Base-by-base conservation (phyloP, 2,888 invertebrate genomes). In the Plebejus argus region DNA sequence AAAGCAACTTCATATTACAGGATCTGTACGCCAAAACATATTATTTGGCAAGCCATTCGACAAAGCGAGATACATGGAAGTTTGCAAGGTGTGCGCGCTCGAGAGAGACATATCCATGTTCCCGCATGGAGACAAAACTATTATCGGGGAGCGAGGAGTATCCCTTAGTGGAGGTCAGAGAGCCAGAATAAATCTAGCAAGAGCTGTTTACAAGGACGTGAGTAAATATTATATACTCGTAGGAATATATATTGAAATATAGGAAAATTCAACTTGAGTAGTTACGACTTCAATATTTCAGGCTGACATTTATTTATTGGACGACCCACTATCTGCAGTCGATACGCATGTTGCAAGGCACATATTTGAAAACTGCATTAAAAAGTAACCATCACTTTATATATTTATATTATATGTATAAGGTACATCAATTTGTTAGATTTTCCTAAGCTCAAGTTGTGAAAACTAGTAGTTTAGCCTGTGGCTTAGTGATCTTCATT, bases 21-120 rank as follows among this genome's bases (percentile, higher is more conserved):
- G 96, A 7, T 97, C 97, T 33, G 96, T 99, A 0, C 95, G 97
- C 15, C 98, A 99, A 87, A 99, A 99, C 87, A 98, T 99, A 82
- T 89, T 98, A 0, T 99, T 99, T 87, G 99, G 99, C 0, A 95
- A 95, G 85, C 94, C 95, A 81, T 96, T 95, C 93, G 95, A 87
- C 76, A 93, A 89, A 78, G 80, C 89, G 15, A 94, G 95, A 28
- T 96, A 95, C 83, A 96, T 94, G 90, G 95, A 96, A 86, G 96
- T 96, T 23, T 92, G 98, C 53, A 96, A 95, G 84, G 96, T 95
- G 0, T 97, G 97, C 87, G 96, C 96, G 15, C 91, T 97, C 35
- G 96, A 96, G 84, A 90, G 96, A 82, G 98, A 98, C 84, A 96
- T 98, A 81, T 95, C 95, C 3, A 90, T 97, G 76, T 95, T 98